Percentiles rank a stretch among this genome's conserved stretches.
These are phyloP conservation scores for Psittacula echo DNA, from an alignment of 2,797 vertebrate species.

Conservation along the genomic window DNA sequence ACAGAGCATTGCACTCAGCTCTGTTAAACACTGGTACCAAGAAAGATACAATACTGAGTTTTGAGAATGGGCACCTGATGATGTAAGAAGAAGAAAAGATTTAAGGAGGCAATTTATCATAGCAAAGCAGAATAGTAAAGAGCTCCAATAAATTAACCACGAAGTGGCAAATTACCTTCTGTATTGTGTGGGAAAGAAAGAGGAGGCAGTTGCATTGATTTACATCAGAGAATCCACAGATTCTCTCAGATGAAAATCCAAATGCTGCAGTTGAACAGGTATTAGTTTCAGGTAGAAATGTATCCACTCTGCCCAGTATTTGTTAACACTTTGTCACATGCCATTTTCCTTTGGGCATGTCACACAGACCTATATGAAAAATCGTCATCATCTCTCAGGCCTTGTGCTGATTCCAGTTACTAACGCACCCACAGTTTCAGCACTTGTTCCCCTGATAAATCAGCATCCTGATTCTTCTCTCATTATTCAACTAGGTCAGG, in stretches of 20 bases:
- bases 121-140: neutral
- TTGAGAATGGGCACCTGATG: neutral
- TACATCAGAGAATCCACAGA: neutral
- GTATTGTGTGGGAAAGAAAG: neutral
- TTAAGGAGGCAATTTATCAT: neutral
- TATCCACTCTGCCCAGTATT: neutral
- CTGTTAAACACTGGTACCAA: neutral
- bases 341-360: neutral
- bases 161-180: neutral
- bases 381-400: neutral
- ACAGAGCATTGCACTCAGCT: neutral
- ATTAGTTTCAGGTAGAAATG: neutral
- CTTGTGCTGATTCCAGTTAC: neutral
- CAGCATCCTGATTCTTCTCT: neutral
- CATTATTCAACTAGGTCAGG: neutral
- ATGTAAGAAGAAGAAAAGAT: neutral
- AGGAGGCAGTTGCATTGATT: neutral
- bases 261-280: neutral
- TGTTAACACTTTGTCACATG: neutral
- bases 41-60: neutral
- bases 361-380: rapidly evolving
- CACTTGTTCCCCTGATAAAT: rapidly evolving
- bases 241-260: neutral
- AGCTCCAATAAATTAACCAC: neutral
- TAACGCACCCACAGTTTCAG: neutral